phyloP scores from a whole-genome alignment of 1,140 invertebrate species.

The Holotrichia oblita region DNA sequence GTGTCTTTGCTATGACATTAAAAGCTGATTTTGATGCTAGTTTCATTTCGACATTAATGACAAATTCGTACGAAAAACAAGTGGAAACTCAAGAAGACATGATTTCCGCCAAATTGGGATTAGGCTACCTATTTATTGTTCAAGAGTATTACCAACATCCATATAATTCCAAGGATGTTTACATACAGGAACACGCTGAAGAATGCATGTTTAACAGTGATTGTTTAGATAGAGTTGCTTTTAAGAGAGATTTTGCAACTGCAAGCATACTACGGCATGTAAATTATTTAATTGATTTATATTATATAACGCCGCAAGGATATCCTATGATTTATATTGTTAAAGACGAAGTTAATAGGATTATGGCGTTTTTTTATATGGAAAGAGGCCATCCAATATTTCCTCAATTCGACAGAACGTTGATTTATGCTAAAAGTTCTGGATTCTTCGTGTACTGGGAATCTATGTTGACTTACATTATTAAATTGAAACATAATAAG shows the following conservation, averaged over 20 bases:
- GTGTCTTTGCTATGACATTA: not conserved
- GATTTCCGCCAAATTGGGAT: not conserved
- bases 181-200: not conserved
- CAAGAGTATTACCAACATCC: not conserved
- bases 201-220: not conserved
- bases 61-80: conserved; percentile 12
- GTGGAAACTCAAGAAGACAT: conserved; percentile 1
- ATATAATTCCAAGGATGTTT: not conserved
- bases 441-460: conserved; percentile 15
- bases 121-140: not conserved
- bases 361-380: not conserved
- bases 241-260: conserved; percentile 40
- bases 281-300: conserved; percentile 23
- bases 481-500: conserved; percentile 24
- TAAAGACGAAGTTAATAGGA: not conserved
- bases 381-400: conserved; percentile 27
- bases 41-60: conserved; percentile 2
- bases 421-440: not conserved
- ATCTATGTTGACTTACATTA: not conserved
- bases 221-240: conserved; percentile 39
- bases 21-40: conserved; percentile 17
- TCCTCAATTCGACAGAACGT: not conserved
- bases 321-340: conserved; percentile 26
- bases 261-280: conserved; percentile 18
- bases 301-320: conserved; percentile 32